A percentile compares a stretch with the other conserved stretches of the same genome.
Evolutionary conservation across 1,140 invertebrate genomes (phyloP).

Genomic region (Ptiloglossa arizonensis): DNA sequence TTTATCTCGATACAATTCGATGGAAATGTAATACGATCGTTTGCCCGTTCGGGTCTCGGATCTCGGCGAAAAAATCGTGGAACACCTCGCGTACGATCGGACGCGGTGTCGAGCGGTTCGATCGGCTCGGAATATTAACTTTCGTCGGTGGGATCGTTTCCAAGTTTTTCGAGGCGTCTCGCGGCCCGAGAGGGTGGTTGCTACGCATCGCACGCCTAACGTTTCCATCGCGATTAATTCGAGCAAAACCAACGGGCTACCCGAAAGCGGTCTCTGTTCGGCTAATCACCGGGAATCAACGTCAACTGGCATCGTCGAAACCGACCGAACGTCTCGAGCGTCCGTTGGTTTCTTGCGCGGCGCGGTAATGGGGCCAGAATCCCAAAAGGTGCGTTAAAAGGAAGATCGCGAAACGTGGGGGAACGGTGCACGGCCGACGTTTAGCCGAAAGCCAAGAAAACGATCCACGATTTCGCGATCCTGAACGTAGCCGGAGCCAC

Average conservation of each 20-base stretch:
- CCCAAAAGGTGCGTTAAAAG: conserved; percentile 39
- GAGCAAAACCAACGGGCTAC: conserved; percentile 31
- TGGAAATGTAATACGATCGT: too few relatives aligned
- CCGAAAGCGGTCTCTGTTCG: conserved; percentile 23
- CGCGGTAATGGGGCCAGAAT: conserved; percentile 50
- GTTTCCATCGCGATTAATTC: conserved; percentile 33
- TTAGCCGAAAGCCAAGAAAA: conserved; percentile 36
- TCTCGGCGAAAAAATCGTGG: too few relatives aligned
- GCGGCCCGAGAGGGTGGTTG: background rate
- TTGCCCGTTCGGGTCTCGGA: too few relatives aligned
- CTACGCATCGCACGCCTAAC: background rate
- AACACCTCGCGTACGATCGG: too few relatives aligned
- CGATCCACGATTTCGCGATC: conserved; percentile 34
- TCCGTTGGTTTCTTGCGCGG: conserved; percentile 46
- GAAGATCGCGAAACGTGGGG: background rate
- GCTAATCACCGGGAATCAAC: conserved; percentile 51
- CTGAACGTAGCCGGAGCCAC: conserved; percentile 21
- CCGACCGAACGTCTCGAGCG: background rate
- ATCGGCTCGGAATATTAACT: too few relatives aligned
- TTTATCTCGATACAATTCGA: too few relatives aligned
- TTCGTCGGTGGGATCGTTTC: too few relatives aligned
- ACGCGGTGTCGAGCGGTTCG: too few relatives aligned
- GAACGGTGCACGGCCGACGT: conserved; percentile 16
- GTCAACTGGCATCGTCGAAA: conserved; percentile 23
- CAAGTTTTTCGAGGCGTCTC: background rate